Base-by-base conservation (phyloP, 1,140 invertebrate species). In the Adelges cooleyi region DNA sequence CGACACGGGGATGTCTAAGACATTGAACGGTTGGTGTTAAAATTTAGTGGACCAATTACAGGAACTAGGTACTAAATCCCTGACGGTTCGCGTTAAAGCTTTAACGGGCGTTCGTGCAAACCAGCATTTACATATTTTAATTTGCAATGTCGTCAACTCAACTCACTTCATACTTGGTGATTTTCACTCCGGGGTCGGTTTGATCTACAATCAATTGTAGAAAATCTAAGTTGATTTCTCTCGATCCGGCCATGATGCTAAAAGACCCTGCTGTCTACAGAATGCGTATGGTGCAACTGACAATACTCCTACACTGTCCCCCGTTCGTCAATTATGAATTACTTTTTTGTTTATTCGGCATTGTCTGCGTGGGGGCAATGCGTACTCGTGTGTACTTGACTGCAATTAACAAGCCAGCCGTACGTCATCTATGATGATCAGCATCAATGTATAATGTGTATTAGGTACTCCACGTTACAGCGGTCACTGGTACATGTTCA, bases 161-260 rank as follows among this genome's bases (percentile, higher is more conserved):
- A 46, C 54, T 59, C 23, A 62, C 56, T 48, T 62, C 56, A 25
- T 62, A 62, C 10, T 40, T 46, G 17, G 9, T 27, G 10, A 62
- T 46, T 48, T 46, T 62, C 13, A 29, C 56, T 46, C 56, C 56
- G 2, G 56, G 40, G 5, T 62, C 56, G 10, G 18, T 46, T 11
- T 29, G 25, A 42, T 62, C 56, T 6, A 62, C 44, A 40, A 62
- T 46, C 1, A 42, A 33, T 33, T 62, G 56, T 9, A 62, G 6
- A 29, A 62, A 62, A 15, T 8, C 1, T 25, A 62, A 29, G 29
- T 62, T 42, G 27, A 62, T 15, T 15, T 3, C 44, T 62, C 20
- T 62, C 1, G 25, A 62, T 46, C 40, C 56, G 27, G 17, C 18
- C 56, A 62, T 62, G 13, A n/a, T 42, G 2, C 20, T 22, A 25